Evolutionary conservation across 2,888 invertebrate genomes (phyloP).

Genomic region (Ophioninae sp.): DNA sequence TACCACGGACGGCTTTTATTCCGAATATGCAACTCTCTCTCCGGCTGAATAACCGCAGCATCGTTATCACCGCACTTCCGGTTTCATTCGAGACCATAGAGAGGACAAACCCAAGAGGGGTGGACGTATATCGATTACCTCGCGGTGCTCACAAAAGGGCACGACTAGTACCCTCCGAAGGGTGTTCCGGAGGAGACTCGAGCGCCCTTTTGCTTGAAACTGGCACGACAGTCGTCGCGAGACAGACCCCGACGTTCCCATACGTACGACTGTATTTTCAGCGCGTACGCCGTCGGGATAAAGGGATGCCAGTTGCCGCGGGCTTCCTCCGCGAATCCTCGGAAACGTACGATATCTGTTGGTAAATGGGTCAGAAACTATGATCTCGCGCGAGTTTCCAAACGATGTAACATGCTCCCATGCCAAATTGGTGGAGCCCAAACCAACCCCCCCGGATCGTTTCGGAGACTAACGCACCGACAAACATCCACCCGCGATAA

Average conservation of each 20-base stretch:
- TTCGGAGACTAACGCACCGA: conserved; percentile 29
- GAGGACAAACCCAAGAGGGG: conserved; percentile 41
- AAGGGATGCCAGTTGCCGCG: conserved; percentile 27
- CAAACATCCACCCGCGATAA: conserved; percentile 23
- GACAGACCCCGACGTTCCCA: conserved; percentile 5
- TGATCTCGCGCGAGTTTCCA: conserved; percentile 72
- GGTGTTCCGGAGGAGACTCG: background rate
- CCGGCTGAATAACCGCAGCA: conserved; percentile 59
- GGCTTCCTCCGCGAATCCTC: conserved; percentile 35
- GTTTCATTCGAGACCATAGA: conserved; percentile 51
- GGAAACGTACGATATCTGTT: conserved; percentile 68
- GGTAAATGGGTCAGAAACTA: conserved; percentile 80
- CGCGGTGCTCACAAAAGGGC: conserved; percentile 22
- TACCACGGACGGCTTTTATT: conserved; percentile 26
- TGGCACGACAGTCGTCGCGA: conserved; percentile 3
- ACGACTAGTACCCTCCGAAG: background rate
- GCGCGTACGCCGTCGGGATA: conserved; percentile 29
- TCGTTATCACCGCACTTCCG: conserved; percentile 64
- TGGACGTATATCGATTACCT: conserved; percentile 25
- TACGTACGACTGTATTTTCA: conserved; percentile 35
- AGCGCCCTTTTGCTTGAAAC: background rate
- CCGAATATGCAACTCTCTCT: conserved; percentile 46
- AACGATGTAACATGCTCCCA: conserved; percentile 73
- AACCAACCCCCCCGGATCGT: conserved; percentile 60
- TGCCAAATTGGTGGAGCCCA: conserved; percentile 70